Base-by-base conservation (phyloP, 1,140 invertebrate species). In the Drosophila virilis region DNA sequence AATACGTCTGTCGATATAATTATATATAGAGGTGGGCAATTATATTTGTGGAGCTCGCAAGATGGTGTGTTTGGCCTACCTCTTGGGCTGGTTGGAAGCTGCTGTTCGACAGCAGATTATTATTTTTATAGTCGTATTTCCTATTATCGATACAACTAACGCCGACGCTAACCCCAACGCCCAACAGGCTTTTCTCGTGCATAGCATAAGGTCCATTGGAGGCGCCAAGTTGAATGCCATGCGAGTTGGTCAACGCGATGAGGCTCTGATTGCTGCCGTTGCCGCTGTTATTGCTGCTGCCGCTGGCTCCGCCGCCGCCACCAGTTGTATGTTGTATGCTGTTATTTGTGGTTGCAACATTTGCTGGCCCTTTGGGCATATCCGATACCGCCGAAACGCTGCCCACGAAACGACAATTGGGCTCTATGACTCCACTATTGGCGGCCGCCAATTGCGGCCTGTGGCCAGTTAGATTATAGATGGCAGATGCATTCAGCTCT, bases 41-140 rank as follows among this genome's bases (percentile, higher is more conserved):
- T 28, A 28, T 28, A 28, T 28, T 28, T 28, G 22, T 28, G 4
- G 22, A 28, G 22, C 22, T 28, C 22, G 22, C 4, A 22, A 22
- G 22, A 2, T 3, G 22, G 22, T 28, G 22, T 28, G 22, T 28
- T 28, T 28, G 4, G 46, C 61, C 59, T 85, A 88, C 84, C 84
- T 85, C 82, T 82, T 74, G 69, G 42, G 59, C 38, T 57, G 67
- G 12, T 67, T 77, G 84, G 35, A 70, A 88, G 50, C 54, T 80
- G 54, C 64, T 80, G 58, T 73, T 84, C 51, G 65, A 45, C n/a
- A 89, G 38, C 50, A 85, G 65, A 70, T 77, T 85, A 67, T 72
- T 85, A 46, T 74, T 80, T 51, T 80, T 77, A 50, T 79, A 78
- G 68, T 89, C 79, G 61, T 74, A 86, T 45, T 83, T 86, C 33